Percentiles rank a stretch among this genome's conserved stretches.
phyloP scores from a whole-genome alignment of 2,888 invertebrate genomes.

The Merodon equestris region DNA sequence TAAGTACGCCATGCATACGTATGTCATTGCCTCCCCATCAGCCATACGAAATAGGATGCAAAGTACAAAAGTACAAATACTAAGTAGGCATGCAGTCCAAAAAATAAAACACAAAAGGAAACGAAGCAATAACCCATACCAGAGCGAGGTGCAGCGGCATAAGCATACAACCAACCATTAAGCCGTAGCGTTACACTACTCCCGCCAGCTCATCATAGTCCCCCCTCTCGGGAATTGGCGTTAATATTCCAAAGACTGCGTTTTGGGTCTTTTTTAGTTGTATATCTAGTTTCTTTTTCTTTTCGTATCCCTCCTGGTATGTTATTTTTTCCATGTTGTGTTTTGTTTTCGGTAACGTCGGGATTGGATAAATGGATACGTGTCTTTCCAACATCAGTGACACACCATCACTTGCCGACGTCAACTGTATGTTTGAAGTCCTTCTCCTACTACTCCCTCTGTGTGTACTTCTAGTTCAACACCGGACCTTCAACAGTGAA shows the following conservation, averaged over 20 bases:
- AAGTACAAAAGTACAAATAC: conserved; percentile 10
- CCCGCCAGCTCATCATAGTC: conserved; percentile 1
- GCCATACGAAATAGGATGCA: conserved; percentile 17
- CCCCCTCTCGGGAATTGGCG: conserved; percentile 11
- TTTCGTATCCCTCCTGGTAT: conserved; percentile 4
- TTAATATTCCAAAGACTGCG: conserved; percentile 42
- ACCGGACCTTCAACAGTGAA: conserved; percentile 30
- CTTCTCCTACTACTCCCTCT: conserved; percentile 12
- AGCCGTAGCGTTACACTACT: not conserved
- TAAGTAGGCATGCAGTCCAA: conserved; percentile 52
- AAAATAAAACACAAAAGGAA: conserved; percentile 29
- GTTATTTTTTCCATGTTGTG: conserved; percentile 3
- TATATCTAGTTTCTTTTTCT: conserved; percentile 15
- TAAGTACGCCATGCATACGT: not conserved
- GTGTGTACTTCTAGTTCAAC: not conserved
- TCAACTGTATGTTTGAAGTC: conserved; percentile 11
- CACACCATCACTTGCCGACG: conserved; percentile 55
- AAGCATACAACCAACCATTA: conserved; percentile 2
- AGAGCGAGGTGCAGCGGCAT: conserved; percentile 1
- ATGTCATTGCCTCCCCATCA: not conserved
- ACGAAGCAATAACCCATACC: conserved; percentile 42
- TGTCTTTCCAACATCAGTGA: conserved; percentile 38
- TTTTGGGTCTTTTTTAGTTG: conserved; percentile 25
- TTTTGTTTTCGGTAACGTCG: conserved; percentile 9
- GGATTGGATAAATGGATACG: conserved; percentile 30